phyloP scores from a whole-genome alignment of 2,113 vertebrate species.

The Phyllopteryx taeniolatus region DNA sequence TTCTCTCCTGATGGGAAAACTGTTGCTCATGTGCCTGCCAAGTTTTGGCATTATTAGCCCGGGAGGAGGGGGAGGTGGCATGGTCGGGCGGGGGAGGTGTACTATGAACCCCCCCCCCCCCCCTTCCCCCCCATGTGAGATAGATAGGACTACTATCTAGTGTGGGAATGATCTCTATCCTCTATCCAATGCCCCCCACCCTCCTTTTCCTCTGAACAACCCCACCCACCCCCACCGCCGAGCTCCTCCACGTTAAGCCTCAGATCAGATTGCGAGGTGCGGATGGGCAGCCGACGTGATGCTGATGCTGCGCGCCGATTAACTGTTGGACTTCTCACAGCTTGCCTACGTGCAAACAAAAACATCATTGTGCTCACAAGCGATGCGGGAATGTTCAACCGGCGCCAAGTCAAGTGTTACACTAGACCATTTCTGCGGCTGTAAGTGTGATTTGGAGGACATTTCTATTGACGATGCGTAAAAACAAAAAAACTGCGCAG shows the following conservation, averaged over 20 bases:
- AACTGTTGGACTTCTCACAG: slow-evolving; percentile 65
- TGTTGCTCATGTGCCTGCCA: slow-evolving; percentile 77
- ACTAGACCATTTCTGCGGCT: background rate
- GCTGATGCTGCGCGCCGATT: slow-evolving; percentile 64
- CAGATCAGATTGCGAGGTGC: slow-evolving; percentile 68
- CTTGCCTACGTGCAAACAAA: slow-evolving; percentile 54
- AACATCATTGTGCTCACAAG: slow-evolving; percentile 7
- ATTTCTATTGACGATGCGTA: background rate
- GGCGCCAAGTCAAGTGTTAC: background rate
- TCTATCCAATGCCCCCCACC: background rate
- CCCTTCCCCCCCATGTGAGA: slow-evolving; percentile 68
- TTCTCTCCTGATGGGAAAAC: slow-evolving; percentile 72
- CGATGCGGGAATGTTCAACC: background rate
- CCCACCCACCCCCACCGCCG: background rate
- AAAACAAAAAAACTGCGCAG: background rate
- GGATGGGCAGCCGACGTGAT: slow-evolving; percentile 54
- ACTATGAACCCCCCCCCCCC: slow-evolving; percentile 52
- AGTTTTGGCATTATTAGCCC: slow-evolving; percentile 73
- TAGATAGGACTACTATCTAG: slow-evolving; percentile 70
- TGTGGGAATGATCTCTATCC: slow-evolving; percentile 60
- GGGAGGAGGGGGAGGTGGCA: slow-evolving; percentile 10
- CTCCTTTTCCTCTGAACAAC: background rate
- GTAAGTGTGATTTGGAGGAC: background rate
- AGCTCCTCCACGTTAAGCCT: slow-evolving; percentile 25
- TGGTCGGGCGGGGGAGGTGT: slow-evolving; percentile 56